Percentiles rank a stretch among this genome's conserved stretches.
Evolutionary conservation across 2,888 invertebrate genomes (phyloP).

Genomic region (Drosophila buzzatii): DNA sequence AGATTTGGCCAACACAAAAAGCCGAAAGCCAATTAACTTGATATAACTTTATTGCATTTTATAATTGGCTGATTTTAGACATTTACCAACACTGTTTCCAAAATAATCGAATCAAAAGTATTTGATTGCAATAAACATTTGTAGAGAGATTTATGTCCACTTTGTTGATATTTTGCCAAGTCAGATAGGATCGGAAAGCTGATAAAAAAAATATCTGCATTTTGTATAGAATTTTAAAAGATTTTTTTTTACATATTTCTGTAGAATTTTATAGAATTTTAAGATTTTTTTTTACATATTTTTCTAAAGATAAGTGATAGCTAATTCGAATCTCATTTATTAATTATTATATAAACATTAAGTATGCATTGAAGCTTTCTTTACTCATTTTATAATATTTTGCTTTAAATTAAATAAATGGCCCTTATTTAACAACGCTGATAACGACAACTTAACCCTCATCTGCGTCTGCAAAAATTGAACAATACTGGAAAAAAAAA

Average conservation of each 20-base stretch:
- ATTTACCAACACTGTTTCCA: conserved; percentile 1
- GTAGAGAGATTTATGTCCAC: not conserved
- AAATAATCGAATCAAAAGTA: not conserved
- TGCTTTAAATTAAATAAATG: not conserved
- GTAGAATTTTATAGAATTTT: no score
- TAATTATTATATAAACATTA: not conserved
- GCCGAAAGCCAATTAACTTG: not conserved
- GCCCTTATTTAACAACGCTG: not conserved
- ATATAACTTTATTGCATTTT: not conserved
- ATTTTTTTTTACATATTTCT: no score
- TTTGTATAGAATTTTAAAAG: no score
- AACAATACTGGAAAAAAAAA: not conserved
- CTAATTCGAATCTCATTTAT: no score
- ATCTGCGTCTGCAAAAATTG: not conserved
- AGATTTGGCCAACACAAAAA: not conserved
- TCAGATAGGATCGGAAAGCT: not conserved
- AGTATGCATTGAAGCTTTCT: no score
- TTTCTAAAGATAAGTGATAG: no score
- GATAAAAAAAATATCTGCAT: no score
- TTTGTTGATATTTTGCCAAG: no score
- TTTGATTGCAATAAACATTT: not conserved
- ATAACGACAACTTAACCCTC: not conserved
- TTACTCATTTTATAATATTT: not conserved
- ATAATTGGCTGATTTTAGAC: not conserved
- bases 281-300: no score